A percentile compares a stretch with the other conserved stretches of the same genome.
Evolutionary conservation across 2,888 invertebrate genomes (phyloP).

Genomic region (Agrotis ipsilon): DNA sequence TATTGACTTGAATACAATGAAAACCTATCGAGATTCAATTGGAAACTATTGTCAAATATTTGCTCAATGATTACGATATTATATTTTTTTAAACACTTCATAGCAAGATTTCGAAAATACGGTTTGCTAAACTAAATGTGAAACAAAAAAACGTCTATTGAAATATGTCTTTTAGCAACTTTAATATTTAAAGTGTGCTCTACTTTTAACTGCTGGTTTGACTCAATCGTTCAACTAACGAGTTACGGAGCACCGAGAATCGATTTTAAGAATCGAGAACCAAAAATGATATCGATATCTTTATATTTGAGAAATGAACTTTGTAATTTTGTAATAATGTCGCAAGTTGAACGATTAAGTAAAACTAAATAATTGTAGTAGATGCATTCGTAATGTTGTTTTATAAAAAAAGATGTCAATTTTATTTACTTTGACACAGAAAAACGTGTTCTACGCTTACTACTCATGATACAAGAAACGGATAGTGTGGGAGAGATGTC

Average conservation of each 20-base stretch:
- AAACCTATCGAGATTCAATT: slow-evolving; percentile 49
- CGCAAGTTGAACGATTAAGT: slow-evolving; percentile 14
- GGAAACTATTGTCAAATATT: slow-evolving; percentile 20
- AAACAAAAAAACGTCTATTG: slow-evolving; percentile 45
- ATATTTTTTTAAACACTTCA: slow-evolving; percentile 18
- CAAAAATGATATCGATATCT: background rate
- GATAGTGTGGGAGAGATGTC: no score
- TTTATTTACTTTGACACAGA: no score
- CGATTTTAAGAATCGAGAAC: background rate
- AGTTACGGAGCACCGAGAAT: background rate
- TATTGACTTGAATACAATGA: slow-evolving; percentile 13
- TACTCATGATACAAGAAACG: no score
- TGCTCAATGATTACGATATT: slow-evolving; percentile 6
- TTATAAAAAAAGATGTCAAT: no score
- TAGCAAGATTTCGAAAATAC: slow-evolving; percentile 34
- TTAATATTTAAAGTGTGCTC: slow-evolving; percentile 15
- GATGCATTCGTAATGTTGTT: slow-evolving; percentile 42
- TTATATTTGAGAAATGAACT: background rate
- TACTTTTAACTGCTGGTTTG: slow-evolving; percentile 12
- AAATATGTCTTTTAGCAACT: slow-evolving; percentile 49
- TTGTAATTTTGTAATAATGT: background rate
- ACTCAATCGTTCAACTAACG: background rate
- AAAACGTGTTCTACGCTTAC: no score
- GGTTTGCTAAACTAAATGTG: slow-evolving; percentile 44
- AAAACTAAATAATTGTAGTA: slow-evolving; percentile 19